phyloP scores from a whole-genome alignment of 1,140 invertebrate genomes.

The Philaenus spumarius region DNA sequence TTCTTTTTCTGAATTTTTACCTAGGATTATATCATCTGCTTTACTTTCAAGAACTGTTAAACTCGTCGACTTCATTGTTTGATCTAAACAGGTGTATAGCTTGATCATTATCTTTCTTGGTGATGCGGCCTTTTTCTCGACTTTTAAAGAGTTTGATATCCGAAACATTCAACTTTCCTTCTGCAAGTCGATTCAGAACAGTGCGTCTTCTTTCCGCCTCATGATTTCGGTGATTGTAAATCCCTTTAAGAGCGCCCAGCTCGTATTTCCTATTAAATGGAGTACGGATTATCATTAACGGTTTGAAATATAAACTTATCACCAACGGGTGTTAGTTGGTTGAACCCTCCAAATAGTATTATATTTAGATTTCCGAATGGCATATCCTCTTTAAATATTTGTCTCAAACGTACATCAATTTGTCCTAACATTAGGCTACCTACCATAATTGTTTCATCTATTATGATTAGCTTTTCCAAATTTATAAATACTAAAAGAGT shows the following conservation, averaged over 20 bases:
- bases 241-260: conserved; percentile 15
- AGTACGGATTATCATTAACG: not conserved
- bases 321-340: conserved; percentile 23
- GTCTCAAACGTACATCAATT: conserved; percentile 11
- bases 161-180: conserved; percentile 3
- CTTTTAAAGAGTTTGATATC: not conserved
- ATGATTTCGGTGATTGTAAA: conserved; percentile 22
- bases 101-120: not conserved
- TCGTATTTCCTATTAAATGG: not conserved
- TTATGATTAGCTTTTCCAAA: conserved; percentile 21
- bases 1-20: not conserved
- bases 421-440: no score
- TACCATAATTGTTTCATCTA: conserved; percentile 23
- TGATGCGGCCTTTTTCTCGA: not conserved
- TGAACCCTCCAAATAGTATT: conserved; percentile 19
- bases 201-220: conserved; percentile 20
- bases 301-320: conserved; percentile 13
- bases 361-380: conserved; percentile 17
- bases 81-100: not conserved
- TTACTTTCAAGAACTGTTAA: not conserved
- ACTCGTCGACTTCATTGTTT: no score
- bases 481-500: no score
- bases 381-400: not conserved
- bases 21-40: not conserved
- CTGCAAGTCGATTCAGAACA: conserved; percentile 18